phyloP scores from a whole-genome alignment of 2,888 invertebrate species.

The Romanomermis culicivorax region DNA sequence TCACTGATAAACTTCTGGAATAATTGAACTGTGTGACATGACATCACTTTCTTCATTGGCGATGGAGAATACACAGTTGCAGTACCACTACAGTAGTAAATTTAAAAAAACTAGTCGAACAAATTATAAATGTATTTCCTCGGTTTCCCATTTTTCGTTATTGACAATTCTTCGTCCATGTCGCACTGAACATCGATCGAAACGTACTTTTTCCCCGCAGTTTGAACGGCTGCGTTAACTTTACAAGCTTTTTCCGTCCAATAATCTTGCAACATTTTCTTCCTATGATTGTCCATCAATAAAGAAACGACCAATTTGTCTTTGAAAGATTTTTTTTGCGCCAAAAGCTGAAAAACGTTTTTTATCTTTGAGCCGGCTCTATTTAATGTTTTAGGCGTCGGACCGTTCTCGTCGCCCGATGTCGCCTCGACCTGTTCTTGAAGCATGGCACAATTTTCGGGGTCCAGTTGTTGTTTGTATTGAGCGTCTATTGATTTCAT shows the following conservation, averaged over 20 bases:
- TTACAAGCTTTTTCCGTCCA: not conserved
- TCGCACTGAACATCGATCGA: not conserved
- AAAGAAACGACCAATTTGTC: not conserved
- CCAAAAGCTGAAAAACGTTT: too few species aligned
- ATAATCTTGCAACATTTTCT: conserved; percentile 1
- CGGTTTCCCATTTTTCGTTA: not conserved
- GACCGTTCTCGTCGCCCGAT: too few species aligned
- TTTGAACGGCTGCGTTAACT: not conserved
- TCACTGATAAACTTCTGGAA: too few species aligned
- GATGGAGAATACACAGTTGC: too few species aligned
- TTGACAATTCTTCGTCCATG: not conserved
- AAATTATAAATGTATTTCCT: conserved; percentile 4
- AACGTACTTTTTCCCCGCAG: not conserved
- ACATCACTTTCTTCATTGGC: too few species aligned
- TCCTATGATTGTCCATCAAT: not conserved
- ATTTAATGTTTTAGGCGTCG: too few species aligned
- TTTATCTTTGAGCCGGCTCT: too few species aligned
- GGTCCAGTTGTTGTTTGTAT: not conserved
- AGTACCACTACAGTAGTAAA: too few species aligned
- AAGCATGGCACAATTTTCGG: too few species aligned
- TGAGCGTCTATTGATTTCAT: not conserved
- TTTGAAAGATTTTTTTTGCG: not conserved
- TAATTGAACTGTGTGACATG: too few species aligned
- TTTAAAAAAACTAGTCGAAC: not conserved
- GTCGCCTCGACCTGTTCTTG: too few species aligned